Percentiles rank a stretch among this genome's conserved stretches.
Conservation (phyloP, 64 coral and sea anemone species). For the Actinia equina region DNA sequence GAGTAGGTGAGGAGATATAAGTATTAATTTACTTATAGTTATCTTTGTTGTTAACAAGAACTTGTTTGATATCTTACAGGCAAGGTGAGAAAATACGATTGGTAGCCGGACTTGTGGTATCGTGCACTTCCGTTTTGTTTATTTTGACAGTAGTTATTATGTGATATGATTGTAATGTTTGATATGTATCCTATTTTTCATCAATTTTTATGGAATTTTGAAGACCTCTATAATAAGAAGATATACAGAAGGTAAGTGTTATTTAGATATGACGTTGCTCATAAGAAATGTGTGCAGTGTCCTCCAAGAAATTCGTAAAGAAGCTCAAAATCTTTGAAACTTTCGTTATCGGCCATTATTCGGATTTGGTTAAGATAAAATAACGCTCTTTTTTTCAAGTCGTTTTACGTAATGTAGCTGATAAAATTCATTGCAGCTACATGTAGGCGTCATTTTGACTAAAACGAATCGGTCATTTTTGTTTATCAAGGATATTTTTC, state of each 20-base stretch:
- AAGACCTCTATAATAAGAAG: conserved; percentile 66
- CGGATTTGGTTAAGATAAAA: too few species aligned
- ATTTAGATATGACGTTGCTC: neutral
- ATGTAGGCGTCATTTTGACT: too few species aligned
- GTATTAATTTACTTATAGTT: neutral
- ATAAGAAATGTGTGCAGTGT: too few species aligned
- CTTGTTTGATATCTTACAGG: conserved; percentile 8
- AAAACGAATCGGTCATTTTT: neutral
- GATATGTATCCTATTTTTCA: neutral
- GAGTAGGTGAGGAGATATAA: conserved; percentile 37
- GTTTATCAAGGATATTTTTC: conserved; percentile 67
- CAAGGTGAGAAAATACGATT: conserved; percentile 27
- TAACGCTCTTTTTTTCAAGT: too few species aligned
- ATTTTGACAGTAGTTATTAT: neutral
- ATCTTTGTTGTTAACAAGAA: neutral
- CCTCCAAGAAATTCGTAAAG: too few species aligned
- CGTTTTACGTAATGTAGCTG: too few species aligned
- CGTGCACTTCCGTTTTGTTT: neutral
- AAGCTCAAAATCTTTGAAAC: too few species aligned
- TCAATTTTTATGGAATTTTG: neutral
- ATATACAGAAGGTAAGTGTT: conserved; percentile 55
- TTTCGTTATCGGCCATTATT: too few species aligned
- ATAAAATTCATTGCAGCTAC: too few species aligned
- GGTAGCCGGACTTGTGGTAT: neutral
- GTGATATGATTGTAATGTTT: neutral